These are phyloP conservation scores for Oscheius myriophilus DNA, from an alignment of 2,888 invertebrate species.

Conservation along the genomic window DNA sequence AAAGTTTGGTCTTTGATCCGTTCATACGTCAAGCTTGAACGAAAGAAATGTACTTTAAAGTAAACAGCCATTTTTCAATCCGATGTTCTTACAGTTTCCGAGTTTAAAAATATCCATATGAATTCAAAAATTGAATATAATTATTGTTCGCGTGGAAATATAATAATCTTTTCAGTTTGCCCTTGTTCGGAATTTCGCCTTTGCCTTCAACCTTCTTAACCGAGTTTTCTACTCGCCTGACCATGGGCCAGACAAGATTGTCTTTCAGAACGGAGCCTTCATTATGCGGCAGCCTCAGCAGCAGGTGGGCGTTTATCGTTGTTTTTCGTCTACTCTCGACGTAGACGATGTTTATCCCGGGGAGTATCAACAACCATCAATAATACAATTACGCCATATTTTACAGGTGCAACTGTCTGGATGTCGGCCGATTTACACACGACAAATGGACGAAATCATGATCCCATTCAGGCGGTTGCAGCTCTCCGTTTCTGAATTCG, in stretches of 20 bases:
- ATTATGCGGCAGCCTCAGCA: conserved; percentile 69
- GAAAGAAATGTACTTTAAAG: no score
- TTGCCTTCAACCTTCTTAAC: conserved; percentile 69
- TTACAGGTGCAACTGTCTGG: conserved; percentile 66
- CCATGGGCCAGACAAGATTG: conserved; percentile 70
- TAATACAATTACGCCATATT: conserved; percentile 1
- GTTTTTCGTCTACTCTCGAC: not conserved
- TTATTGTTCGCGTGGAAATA: no score
- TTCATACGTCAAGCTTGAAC: no score
- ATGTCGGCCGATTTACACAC: conserved; percentile 67
- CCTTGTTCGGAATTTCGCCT: conserved; percentile 68
- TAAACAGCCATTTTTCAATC: no score
- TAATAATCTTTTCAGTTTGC: conserved; percentile 63
- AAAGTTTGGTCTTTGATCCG: no score
- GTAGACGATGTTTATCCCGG: not conserved
- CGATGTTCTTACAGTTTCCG: no score
- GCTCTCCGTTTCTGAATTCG: conserved; percentile 64
- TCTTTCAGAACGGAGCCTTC: conserved; percentile 68
- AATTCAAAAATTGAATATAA: no score
- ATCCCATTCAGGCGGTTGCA: conserved; percentile 62
- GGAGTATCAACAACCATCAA: not conserved
- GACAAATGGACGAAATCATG: conserved; percentile 70
- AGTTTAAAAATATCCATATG: no score
- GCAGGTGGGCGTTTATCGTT: conserved; percentile 33
- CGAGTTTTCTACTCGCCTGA: conserved; percentile 68